Percentiles rank a stretch among this genome's conserved stretches.
Conservation (phyloP, 2,888 invertebrate species). For the Leptinotarsa rubiginosa region DNA sequence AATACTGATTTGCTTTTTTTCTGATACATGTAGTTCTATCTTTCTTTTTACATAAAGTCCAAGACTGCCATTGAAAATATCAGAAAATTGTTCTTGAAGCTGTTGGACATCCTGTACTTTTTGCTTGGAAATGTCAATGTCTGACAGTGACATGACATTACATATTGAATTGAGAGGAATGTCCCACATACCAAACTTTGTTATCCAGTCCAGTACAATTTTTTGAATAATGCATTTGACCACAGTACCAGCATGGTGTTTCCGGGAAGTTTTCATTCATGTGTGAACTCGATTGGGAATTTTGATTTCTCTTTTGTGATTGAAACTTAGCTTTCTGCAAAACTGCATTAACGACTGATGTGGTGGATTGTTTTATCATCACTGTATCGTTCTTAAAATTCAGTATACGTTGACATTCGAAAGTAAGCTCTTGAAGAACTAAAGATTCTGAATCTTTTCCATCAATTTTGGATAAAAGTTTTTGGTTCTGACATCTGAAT, state of each 20-base stretch:
- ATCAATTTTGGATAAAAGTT: background rate
- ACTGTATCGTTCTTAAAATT: background rate
- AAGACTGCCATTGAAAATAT: too few species aligned
- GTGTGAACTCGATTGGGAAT: background rate
- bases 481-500: slow-evolving; percentile 1
- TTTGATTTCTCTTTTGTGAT: background rate
- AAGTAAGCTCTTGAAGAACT: background rate
- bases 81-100: background rate
- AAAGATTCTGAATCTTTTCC: background rate
- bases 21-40: background rate
- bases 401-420: background rate
- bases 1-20: too few species aligned
- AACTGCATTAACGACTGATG: background rate
- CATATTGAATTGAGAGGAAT: too few species aligned
- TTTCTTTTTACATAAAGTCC: too few species aligned
- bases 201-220: too few species aligned
- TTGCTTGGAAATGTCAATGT: background rate
- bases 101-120: background rate
- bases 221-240: slow-evolving; percentile 2
- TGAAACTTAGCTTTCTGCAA: background rate
- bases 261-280: background rate
- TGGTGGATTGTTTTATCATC: background rate
- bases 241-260: slow-evolving; percentile 3
- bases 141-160: too few species aligned
- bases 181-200: too few species aligned